A percentile compares a stretch with the other conserved stretches of the same genome.
Evolutionary conservation across 2,797 vertebrate genomes (phyloP).

Genomic region (Cossypha polioptera): DNA sequence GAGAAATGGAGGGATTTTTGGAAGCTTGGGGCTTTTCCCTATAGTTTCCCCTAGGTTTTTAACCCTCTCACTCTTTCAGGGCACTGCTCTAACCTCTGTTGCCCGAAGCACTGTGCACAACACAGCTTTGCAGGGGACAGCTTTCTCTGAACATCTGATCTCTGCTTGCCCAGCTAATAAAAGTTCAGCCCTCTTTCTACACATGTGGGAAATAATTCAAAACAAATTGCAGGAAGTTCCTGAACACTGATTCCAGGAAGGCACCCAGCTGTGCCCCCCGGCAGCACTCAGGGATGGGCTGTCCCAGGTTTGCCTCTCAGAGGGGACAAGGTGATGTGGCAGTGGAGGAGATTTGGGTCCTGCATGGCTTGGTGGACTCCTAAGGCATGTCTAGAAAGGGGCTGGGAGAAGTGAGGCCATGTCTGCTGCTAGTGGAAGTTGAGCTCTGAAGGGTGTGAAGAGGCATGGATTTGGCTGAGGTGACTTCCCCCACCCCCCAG

Average conservation of each 20-base stretch:
- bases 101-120: neutral
- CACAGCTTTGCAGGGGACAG: neutral
- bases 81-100: neutral
- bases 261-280: neutral
- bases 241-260: conserved; percentile 26
- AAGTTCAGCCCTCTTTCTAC: neutral
- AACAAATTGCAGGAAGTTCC: conserved; percentile 63
- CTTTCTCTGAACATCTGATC: conserved; percentile 7
- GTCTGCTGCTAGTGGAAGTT: neutral
- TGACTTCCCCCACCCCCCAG: neutral
- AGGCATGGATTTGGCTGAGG: neutral
- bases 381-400: neutral
- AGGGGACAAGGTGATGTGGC: neutral
- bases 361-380: neutral
- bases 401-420: neutral
- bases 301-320: neutral
- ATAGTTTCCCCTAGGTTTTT: neutral
- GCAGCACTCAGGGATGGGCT: neutral
- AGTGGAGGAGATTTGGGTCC: neutral
- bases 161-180: neutral
- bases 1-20: rapidly evolving
- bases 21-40: neutral
- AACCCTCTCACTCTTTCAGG: neutral
- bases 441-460: neutral
- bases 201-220: conserved; percentile 43